Evolutionary conservation across 2,797 vertebrate species (phyloP).

Genomic region (Fistularia tabacaria): DNA sequence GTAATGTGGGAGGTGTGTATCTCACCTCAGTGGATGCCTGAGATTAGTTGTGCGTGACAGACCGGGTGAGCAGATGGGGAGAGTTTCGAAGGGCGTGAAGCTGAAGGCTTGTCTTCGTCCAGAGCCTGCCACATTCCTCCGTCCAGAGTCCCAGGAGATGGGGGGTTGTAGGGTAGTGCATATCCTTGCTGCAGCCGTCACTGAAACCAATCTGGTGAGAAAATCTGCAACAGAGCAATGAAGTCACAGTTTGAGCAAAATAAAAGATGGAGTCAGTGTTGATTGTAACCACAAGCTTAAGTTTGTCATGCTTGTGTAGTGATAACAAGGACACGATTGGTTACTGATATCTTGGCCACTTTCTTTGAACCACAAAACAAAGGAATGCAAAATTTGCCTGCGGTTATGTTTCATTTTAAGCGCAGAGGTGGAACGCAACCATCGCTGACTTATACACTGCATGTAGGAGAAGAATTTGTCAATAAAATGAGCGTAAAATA

Average conservation of each 20-base stretch:
- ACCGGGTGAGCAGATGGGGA: conserved; percentile 24
- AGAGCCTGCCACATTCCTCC: conserved; percentile 60
- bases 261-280: conserved; percentile 39
- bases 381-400: conserved; percentile 12
- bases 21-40: conserved; percentile 45
- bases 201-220: conserved; percentile 58
- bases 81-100: conserved; percentile 36
- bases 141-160: conserved; percentile 57
- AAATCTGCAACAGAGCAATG: conserved; percentile 47
- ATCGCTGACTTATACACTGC: background rate
- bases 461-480: background rate
- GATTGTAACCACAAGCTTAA: conserved; percentile 23
- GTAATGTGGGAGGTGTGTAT: conserved; percentile 16
- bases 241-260: conserved; percentile 39
- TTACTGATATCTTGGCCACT: conserved; percentile 15
- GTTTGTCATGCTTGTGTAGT: conserved; percentile 27
- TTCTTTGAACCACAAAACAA: conserved; percentile 2
- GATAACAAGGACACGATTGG: background rate
- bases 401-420: background rate
- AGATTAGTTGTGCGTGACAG: conserved; percentile 61
- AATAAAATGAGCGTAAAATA: too few species aligned
- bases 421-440: background rate
- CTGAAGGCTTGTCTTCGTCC: conserved; percentile 41
- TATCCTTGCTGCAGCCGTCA: conserved; percentile 62
- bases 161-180: conserved; percentile 34